These are phyloP conservation scores for Heterodera schachtii DNA, from an alignment of 1,140 invertebrate genomes.

Conservation along the genomic window DNA sequence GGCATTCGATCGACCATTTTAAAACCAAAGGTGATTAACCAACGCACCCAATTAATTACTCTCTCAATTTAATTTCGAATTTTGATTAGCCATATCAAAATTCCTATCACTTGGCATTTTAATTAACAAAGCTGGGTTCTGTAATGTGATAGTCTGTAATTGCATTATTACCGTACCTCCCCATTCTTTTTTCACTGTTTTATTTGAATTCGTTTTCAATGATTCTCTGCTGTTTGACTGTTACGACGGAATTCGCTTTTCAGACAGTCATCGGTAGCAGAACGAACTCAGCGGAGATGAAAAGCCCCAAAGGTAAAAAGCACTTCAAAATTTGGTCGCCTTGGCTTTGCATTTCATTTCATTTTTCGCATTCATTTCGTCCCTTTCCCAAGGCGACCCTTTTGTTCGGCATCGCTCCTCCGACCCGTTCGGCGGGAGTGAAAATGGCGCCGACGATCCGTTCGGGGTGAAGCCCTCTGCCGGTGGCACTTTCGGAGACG, in stretches of 20 bases:
- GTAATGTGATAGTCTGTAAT: too few species aligned
- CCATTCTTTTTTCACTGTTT: too few species aligned
- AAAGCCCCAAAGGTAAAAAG: neutral
- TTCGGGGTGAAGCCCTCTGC: neutral
- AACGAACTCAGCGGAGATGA: constrained; percentile 6
- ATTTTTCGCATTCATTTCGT: too few species aligned
- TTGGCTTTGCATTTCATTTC: neutral
- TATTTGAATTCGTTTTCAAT: too few species aligned
- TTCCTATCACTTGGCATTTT: neutral
- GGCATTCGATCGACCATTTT: too few species aligned
- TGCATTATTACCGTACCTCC: too few species aligned
- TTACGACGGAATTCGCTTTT: neutral
- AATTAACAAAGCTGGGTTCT: neutral
- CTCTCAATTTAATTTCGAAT: neutral
- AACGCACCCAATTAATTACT: too few species aligned
- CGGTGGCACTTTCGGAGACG: neutral
- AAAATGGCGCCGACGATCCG: neutral
- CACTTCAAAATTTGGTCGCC: neutral
- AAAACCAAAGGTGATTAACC: too few species aligned
- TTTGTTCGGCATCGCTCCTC: neutral
- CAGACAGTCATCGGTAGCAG: neutral
- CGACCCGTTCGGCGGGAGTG: constrained; percentile 21
- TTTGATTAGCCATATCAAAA: neutral
- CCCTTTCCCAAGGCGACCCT: neutral
- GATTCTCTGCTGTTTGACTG: too few species aligned